Conservation (phyloP, 1,140 invertebrate species). For the Drosophila dunni region DNA sequence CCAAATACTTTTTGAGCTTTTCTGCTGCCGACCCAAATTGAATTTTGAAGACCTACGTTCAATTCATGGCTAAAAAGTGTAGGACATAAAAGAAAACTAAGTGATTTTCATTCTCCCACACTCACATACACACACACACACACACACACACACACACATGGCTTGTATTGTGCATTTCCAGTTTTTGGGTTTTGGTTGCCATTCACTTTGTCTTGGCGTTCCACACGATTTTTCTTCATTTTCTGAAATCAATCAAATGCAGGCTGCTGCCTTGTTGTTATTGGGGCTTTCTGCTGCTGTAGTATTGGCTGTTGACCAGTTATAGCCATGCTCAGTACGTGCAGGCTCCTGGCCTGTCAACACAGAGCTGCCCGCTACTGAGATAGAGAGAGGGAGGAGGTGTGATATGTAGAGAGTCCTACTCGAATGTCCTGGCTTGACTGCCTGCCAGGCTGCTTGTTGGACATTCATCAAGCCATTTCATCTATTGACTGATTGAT, state of each 20-base stretch:
- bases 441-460: conserved; percentile 59
- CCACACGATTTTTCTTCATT: conserved; percentile 83
- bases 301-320: conserved; percentile 43
- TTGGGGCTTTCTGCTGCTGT: conserved; percentile 9
- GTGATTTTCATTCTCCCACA: conserved; percentile 58
- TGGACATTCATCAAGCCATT: conserved; percentile 83
- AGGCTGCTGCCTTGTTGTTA: conserved; percentile 46
- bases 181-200: conserved; percentile 52
- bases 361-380: conserved; percentile 18
- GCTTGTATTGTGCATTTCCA: conserved; percentile 71
- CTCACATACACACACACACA: conserved; percentile 12
- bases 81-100: conserved; percentile 59
- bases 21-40: conserved; percentile 27
- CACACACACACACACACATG: not conserved
- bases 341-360: conserved; percentile 45
- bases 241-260: conserved; percentile 81
- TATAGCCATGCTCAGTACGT: conserved; percentile 29
- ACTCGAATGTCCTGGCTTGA: conserved; percentile 7
- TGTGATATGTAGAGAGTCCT: not conserved
- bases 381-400: not conserved
- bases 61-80: conserved; percentile 37
- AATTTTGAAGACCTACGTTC: conserved; percentile 30
- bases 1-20: conserved; percentile 28
- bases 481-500: conserved; percentile 83
- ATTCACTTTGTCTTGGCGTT: conserved; percentile 79